Evolutionary conservation across 2,888 invertebrate species (phyloP), one percentile per base, ranked within the genome.

Genomic region (Hypomecis punctinalis): DNA sequence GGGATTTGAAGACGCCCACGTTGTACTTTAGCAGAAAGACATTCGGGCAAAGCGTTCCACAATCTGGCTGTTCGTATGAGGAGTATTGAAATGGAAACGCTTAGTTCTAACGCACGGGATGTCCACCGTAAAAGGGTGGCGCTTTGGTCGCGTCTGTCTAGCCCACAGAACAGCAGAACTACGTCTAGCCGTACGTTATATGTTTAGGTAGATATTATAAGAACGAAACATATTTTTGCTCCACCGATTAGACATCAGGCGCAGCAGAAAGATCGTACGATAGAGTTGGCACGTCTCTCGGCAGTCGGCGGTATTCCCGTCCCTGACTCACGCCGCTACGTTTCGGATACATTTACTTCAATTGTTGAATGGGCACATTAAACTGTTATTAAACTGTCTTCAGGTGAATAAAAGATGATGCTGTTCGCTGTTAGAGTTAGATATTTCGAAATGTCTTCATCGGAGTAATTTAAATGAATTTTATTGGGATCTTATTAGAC

Each of bases 251-350:
- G 6, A 33, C 10, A 5, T 49, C 1, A 11, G 49, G 13, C 11
- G 49, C 49, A 51, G 9, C 37, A 51, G 49, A 47, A 13, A 37
- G 11, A 37, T 8, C 7, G 37, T 13, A 37, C 49, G 37, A 37
- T 37, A 11, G 37, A 75, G 69, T 80, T 78, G 79, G 76, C 80
- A 77, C 72, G 70, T 58, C 42, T 65, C 46, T 6, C 51, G 10
- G 45, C 6, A 9, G 11, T 13, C n/a, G 1, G 8, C n/a, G 55
- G 45, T 62, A 49, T 56, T 62, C 62, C 49, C 63, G 42, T 52
- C 58, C 61, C 33, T 55, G 49, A 55, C 42, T 62, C 55, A 56
- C 51, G 39, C 33, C 23, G 23, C 43, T 56, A 55, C 51, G 40
- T 47, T 23, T 47, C 52, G 23, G 53, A 43, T 62, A 49, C 40